Base-by-base conservation (phyloP, 2,888 invertebrate species). In the Diarsia brunnea region DNA sequence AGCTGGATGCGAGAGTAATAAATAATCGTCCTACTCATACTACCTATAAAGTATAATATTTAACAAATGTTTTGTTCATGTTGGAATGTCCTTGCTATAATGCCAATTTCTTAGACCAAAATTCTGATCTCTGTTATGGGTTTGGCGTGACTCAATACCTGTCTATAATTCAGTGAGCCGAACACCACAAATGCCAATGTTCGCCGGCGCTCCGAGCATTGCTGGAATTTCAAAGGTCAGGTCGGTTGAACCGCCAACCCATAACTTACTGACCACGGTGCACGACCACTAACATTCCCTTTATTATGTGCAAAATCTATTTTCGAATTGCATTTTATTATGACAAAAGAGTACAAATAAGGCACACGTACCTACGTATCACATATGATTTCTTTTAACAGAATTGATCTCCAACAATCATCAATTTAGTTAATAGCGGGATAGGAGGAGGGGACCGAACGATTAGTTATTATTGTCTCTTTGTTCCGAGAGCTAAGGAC, bases 381-480 rank as follows among this genome's bases (percentile, higher is more conserved):
- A 47, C 21, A 38, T 67, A 58, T 64, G 70, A 79, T 79, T 78
- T 63, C 43, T 78, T 84, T 61, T 16, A 73, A 66, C 49, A 64
- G n/a, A 78, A 81, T 71, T 75, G 70, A 79, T 82, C 78, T 67
- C 51, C 47, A 74, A 70, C 72, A 84, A 89, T 90, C 88, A 89
- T 84, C 91, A 93, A 94, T 94, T 93, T 89, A 90, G 87, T 90
- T 94, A 93, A 93, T 92, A 88, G 88, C 85, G 84, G 87, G 84
- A 89, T 91, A 90, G 88, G 88, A 73, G 66, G 90, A 87, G 90
- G 90, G 91, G 90, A 86, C 86, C 66, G 78, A 89, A 89, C 91
- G 91, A 93, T 94, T 93, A 92, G 88, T 89, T 89, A 88, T 92
- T 91, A 93, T 92, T 92, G 93, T 93, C 91, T 92, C 90, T 89